Evolutionary conservation across 2,797 vertebrate genomes (phyloP), one percentile per base, ranked within the genome.

Genomic region (Parauchenoglanis ngamensis): DNA sequence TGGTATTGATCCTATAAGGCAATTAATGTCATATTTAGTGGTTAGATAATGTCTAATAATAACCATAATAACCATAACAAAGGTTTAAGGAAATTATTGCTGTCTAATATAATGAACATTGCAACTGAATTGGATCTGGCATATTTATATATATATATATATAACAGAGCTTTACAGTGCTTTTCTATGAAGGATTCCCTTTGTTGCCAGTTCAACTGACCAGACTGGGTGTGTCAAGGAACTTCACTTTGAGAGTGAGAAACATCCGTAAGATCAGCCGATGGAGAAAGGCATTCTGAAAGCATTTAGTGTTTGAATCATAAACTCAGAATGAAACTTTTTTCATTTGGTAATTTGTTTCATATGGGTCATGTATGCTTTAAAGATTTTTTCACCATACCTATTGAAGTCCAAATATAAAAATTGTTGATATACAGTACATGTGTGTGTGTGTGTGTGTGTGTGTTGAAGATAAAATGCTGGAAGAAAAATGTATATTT

Each of bases 191-290:
- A 77, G 5, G 17, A 21, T 11, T 21, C 19, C 23, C 28, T 78
- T 35, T 78, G 40, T 35, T 79, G 75, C 19, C 31, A 79, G 77
- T 79, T 79, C 77, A 79, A 23, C 19, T 79, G 19, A 59, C 6
- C 77, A 79, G 56, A 59, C 77, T 59, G 19, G 77, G 56, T 19
- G 0, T 40, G 77, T 59, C 77, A 23, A 21, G 31, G 77, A 40
- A 57, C 19, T 35, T 79, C 21, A 59, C 77, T 79, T 13, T 79
- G 31, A 59, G 31, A 79, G 77, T 59, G n/a, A 79, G 31, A 40
- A 79, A 12, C 31, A 13, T 79, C 10, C 31, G 6, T 4, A 84
- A 73, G 83, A 35, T 79, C 56, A 79, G 19, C 10, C 54, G n/a
- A 78, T 56, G 17, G 40, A 10, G 15, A 56, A 10, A 78, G 12